Base-by-base conservation (phyloP, 2,113 vertebrate genomes). In the Trachemys scripta region DNA sequence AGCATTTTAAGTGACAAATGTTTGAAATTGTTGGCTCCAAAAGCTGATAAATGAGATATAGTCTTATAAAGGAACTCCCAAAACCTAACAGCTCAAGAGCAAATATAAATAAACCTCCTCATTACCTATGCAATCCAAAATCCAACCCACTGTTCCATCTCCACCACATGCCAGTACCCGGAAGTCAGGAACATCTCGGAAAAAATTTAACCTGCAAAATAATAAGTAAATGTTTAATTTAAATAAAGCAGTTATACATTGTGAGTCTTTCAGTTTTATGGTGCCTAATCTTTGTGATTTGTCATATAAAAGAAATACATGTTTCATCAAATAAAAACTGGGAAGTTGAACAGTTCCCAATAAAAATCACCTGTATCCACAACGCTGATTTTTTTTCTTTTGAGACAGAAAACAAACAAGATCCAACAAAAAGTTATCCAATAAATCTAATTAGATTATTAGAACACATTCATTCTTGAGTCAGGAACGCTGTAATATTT, bases 121-220 rank as follows among this genome's bases (percentile, higher is more conserved):
- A 83, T 98, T 99, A 99, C 99, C 99, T 96, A 99, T 99, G 96
- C 99, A 99, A 97, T 99, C 99, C 95, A 99, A 98, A 98, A 99
- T 99, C 99, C 99, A 99, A 87, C 99, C 99, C 49, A 99, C 99
- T 3, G 99, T 99, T 94, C 99, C 99, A 92, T 99, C 99, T 56
- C 99, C 99, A 86, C 99, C 99, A n/a, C 99, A 99, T 5, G 99
- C 98, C 96, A 99, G 92, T 53, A 99, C 99, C 97, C 99, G 97
- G 98, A 99, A 99, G 90, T 99, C 98, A 85, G 99, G 96, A 96
- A 99, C 99, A 31, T 99, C 99, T 75, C 99, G 97, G 97, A 99
- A 99, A 98, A 99, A 99, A 98, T 99, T 99, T 98, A 99, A 98
- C 97, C 99, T 99, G 97, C 51, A 97, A 98, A 96, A 95, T 1